Base-by-base conservation (phyloP, 2,888 invertebrate genomes). In the Epirrhoe alternata region DNA sequence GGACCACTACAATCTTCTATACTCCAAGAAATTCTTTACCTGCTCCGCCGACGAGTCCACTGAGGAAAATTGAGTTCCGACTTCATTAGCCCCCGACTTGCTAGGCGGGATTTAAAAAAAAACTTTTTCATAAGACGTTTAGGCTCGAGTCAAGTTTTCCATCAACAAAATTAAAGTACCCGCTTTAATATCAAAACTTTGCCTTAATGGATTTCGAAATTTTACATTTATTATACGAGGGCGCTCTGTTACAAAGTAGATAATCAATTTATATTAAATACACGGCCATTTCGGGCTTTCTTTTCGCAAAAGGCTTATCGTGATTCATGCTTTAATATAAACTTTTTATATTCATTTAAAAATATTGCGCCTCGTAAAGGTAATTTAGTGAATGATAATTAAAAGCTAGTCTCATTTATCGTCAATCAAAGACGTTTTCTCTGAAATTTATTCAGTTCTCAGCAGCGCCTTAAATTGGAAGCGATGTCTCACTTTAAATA, bases 131-230 rank as follows among this genome's bases (percentile, higher is more conserved):
- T 81, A 86, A 88, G 85, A 80, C 88, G 84, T 88, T 90, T 86
- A 86, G 84, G 81, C 79, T 69, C 80, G 75, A 88, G 88, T 84
- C 84, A 86, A 90, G 88, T 88, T 90, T 88, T 83, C 89, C 90
- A 91, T 91, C 90, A 90, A 87, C 89, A 86, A 88, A 90, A 90
- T 91, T 86, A 90, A 89, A 88, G 88, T 88, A 83, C 87, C 83
- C 85, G 83, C 86, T 87, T 72, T 88, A 88, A 89, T 89, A 89
- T 87, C 87, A 85, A 87, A 91, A 90, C 86, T 92, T 90, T 80
- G 78, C 76, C 78, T 76, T 90, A 90, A 91, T 90, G 91, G 91
- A 89, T 91, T 90, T 86, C 84, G 81, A 70, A 89, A 92, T 90
- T 90, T 88, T 84, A 87, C 88, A 89, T 89, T 90, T 89, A 88